Conservation (phyloP, 2,797 vertebrate species). For the Halcyon leucocephala region DNA sequence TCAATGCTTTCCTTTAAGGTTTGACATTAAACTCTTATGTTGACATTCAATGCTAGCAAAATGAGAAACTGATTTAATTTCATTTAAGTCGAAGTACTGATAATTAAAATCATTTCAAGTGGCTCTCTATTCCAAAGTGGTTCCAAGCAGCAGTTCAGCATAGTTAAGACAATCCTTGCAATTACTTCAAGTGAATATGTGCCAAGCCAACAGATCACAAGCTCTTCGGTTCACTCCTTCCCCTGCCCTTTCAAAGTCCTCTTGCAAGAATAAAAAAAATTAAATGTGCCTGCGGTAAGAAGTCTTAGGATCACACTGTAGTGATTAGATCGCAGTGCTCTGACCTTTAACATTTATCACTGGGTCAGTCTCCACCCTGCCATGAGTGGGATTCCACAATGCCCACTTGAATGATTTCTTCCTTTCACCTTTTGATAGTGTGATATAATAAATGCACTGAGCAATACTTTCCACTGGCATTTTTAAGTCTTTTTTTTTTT, state of each 20-base stretch:
- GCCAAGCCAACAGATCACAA: not conserved
- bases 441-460: slow-evolving; percentile 6
- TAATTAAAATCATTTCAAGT: not conserved
- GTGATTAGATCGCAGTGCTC: slow-evolving; percentile 19
- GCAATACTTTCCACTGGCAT: slow-evolving; percentile 31
- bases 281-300: not conserved
- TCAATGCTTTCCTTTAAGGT: not conserved
- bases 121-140: not conserved
- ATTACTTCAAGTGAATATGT: not conserved
- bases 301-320: not conserved
- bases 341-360: slow-evolving; percentile 3
- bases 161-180: not conserved
- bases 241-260: slow-evolving; percentile 24
- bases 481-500: not conserved
- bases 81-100: not conserved
- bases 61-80: not conserved
- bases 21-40: not conserved
- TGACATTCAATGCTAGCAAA: not conserved
- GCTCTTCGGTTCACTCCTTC: not conserved
- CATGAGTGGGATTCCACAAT: slow-evolving; percentile 16
- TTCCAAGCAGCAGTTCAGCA: not conserved
- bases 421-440: slow-evolving; percentile 40
- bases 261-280: slow-evolving; percentile 1
- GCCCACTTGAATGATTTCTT: slow-evolving; percentile 7
- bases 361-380: slow-evolving; percentile 3